Percentiles rank a stretch among this genome's conserved stretches.
Evolutionary conservation across 1,140 invertebrate species (phyloP).

Genomic region (Drosophila baimaii): DNA sequence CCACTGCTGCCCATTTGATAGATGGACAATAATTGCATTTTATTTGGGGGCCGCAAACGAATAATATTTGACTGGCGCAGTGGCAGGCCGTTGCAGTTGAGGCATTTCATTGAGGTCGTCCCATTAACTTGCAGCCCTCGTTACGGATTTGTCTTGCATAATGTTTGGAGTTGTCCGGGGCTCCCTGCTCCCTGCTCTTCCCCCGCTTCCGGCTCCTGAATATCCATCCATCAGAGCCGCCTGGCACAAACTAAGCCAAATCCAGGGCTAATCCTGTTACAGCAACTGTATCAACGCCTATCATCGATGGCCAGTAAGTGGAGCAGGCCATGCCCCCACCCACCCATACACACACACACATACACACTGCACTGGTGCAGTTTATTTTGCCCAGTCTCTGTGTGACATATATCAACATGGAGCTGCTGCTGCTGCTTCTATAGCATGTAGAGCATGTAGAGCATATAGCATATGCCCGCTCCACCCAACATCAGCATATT

Average conservation of each 20-base stretch:
- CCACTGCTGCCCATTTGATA: conserved; percentile 25
- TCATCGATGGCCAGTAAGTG: conserved; percentile 53
- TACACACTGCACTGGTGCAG: conserved; percentile 32
- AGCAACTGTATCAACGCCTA: conserved; percentile 64
- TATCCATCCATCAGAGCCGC: conserved; percentile 14
- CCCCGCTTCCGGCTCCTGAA: no score
- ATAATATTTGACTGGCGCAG: conserved; percentile 56
- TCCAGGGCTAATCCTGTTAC: conserved; percentile 58
- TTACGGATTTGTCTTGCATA: conserved; percentile 43
- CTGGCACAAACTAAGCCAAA: conserved; percentile 42
- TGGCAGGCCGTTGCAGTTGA: conserved; percentile 45
- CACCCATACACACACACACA: conserved; percentile 2
- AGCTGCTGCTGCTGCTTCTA: conserved; percentile 11
- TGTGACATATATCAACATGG: conserved; percentile 63
- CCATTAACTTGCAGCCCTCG: conserved; percentile 45
- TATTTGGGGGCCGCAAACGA: conserved; percentile 38
- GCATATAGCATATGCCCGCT: conserved; percentile 28
- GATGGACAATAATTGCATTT: conserved; percentile 55
- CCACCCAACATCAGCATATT: conserved; percentile 65
- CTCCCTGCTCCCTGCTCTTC: neutral
- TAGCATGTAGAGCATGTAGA: conserved; percentile 14
- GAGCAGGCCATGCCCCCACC: conserved; percentile 26
- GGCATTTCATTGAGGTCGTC: conserved; percentile 28
- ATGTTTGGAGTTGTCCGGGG: conserved; percentile 25
- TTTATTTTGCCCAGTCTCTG: conserved; percentile 50